Conservation (phyloP, 2,888 invertebrate species). For the Deilephila porcellus region DNA sequence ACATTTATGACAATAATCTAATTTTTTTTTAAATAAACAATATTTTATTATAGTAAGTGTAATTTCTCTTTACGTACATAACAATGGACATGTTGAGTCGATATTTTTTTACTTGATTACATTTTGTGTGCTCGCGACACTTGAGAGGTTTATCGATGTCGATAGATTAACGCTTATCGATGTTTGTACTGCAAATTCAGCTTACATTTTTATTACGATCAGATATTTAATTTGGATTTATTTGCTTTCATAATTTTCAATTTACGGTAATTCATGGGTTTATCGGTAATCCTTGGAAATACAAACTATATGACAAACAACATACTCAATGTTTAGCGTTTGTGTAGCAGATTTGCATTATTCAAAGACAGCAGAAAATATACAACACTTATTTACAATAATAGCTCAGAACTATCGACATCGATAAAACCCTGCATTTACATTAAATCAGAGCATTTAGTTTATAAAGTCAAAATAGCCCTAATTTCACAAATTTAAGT, state of each 20-base stretch:
- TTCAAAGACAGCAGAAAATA: neutral
- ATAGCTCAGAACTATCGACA: neutral
- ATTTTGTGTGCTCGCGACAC: conserved; percentile 19
- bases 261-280: too few species aligned
- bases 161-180: neutral
- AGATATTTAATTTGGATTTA: neutral
- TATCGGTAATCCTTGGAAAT: too few species aligned
- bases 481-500: conserved; percentile 46
- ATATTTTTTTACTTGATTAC: conserved; percentile 25
- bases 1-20: conserved; percentile 29
- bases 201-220: neutral
- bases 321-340: too few species aligned
- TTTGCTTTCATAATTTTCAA: neutral
- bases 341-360: neutral
- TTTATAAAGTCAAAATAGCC: conserved; percentile 21
- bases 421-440: conserved; percentile 22
- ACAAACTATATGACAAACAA: too few species aligned
- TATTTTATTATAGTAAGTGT: conserved; percentile 28
- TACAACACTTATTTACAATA: conserved; percentile 3
- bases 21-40: conserved; percentile 28
- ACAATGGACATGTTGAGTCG: conserved; percentile 28
- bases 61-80: conserved; percentile 27
- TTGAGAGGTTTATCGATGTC: conserved; percentile 23
- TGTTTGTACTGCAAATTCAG: neutral
- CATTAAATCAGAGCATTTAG: conserved; percentile 16